Percentiles rank a stretch among this genome's conserved stretches.
Conservation (phyloP, 2,888 invertebrate genomes). For the Lochmaea crataegi region DNA sequence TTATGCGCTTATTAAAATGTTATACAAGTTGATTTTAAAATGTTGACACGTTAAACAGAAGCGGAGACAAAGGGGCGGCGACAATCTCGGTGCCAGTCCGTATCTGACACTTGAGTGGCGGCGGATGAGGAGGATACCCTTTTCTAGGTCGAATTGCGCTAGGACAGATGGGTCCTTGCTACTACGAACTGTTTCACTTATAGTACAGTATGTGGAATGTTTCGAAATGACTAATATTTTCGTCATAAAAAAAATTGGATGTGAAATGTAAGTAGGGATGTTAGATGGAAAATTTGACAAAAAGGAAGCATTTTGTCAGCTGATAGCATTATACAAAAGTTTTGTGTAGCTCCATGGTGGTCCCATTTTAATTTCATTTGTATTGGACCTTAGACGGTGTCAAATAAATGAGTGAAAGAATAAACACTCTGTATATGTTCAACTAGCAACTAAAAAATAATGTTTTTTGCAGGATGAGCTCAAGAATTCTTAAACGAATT, state of each 20-base stretch:
- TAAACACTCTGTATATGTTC: too few species aligned
- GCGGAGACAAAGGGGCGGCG: background rate
- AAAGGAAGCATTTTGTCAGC: too few species aligned
- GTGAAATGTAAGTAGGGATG: too few species aligned
- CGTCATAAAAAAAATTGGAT: background rate
- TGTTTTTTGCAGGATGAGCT: too few species aligned
- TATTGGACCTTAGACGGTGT: too few species aligned
- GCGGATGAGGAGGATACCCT: conserved; percentile 18
- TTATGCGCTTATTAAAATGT: conserved; percentile 14
- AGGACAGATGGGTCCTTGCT: conserved; percentile 40
- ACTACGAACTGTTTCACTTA: background rate
- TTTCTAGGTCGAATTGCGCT: conserved; percentile 40
- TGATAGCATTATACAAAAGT: too few species aligned
- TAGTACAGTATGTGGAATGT: background rate
- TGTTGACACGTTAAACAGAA: conserved; percentile 7
- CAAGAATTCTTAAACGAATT: too few species aligned
- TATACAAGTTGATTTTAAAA: conserved; percentile 11
- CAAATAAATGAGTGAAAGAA: too few species aligned
- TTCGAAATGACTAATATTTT: background rate
- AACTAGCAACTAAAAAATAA: too few species aligned
- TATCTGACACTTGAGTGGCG: conserved; percentile 25
- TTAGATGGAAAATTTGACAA: background rate
- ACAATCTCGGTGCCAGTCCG: conserved; percentile 21
- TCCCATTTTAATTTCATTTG: too few species aligned
- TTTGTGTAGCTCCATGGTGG: too few species aligned